Base-by-base conservation (phyloP, 2,113 vertebrate genomes). In the Tamias sibiricus region DNA sequence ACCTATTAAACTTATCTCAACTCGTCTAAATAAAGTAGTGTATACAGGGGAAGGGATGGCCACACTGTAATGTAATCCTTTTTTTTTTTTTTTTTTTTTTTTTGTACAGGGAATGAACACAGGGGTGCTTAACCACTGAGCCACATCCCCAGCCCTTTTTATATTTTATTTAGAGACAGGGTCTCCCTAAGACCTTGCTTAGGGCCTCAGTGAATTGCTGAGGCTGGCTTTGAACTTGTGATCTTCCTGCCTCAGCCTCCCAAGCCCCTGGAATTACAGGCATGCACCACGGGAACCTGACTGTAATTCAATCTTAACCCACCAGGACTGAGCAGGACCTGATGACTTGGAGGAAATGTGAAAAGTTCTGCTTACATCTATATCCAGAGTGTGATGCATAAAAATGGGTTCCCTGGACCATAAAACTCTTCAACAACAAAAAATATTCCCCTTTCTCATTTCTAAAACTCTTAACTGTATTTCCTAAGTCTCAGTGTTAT, bases 381-480 rank as follows among this genome's bases (percentile, higher is more conserved):
- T 54, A 26, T 19, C 28, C 35, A 76, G n/a, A 69, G 12, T 13
- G 37, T 37, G 40, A 26, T n/a, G 69, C n/a, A 75, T 35, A 40
- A 35, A 75, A 83, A 59, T 37, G 37, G 16, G 35, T 42, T 85
- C 26, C 52, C 37, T 75, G 57, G 42, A 62, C 59, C n/a, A 6
- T 42, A 72, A 95, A 68, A 90, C 37, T 81, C 88, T 83, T 74
- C 72, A 83, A 71, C 69, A 35, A 85, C 66, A 62, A 86, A 93
- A 89, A 24, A 90, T 14, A 62, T 4, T 72, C 10, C 20, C 24
- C 75, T 90, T 68, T 94, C 62, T n/a, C 42, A 76, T 84, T 75
- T 96, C 83, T 83, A 90, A 97, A 96, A 83, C 66, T 93, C 30
- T 59, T 17, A 42, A 68, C 16, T 74, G 11, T 54, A 49, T 87